Conservation (phyloP, 2,888 invertebrate species). For the Folsomia candida region DNA sequence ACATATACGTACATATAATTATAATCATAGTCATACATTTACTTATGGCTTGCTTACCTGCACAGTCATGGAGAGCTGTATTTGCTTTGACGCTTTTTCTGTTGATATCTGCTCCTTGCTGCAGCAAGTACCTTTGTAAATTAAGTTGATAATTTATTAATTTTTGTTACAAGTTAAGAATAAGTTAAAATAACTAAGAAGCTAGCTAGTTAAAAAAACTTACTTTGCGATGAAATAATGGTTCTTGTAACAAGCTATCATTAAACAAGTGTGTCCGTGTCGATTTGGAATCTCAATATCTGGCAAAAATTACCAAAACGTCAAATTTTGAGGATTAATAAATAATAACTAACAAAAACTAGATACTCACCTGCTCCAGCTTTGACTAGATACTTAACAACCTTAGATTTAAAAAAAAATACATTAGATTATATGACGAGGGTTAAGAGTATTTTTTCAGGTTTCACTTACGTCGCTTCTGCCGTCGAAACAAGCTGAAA, state of each 20-base stretch:
- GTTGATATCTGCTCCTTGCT: slow-evolving; percentile 85
- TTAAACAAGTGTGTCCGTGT: slow-evolving; percentile 93
- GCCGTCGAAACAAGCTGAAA: slow-evolving; percentile 97
- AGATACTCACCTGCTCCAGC: slow-evolving; percentile 76
- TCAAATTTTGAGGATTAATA: no score
- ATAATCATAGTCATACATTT: background rate
- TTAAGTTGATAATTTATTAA: no score
- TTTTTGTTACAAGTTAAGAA: no score
- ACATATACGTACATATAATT: background rate
- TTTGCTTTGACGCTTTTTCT: slow-evolving; percentile 88
- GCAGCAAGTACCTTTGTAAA: slow-evolving; percentile 59
- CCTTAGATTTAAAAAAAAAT: no score
- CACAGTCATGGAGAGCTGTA: slow-evolving; percentile 94
- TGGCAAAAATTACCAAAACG: slow-evolving; percentile 48
- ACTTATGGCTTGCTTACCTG: slow-evolving; percentile 2
- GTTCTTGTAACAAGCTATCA: slow-evolving; percentile 97
- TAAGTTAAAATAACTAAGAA: no score
- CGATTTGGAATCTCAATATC: slow-evolving; percentile 95
- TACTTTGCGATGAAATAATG: slow-evolving; percentile 87
- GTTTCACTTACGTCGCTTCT: no score
- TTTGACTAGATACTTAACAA: slow-evolving; percentile 87
- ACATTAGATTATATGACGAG: no score
- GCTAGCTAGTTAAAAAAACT: no score
- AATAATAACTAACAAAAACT: no score
- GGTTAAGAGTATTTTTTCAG: no score